phyloP scores from a whole-genome alignment of 92 coral and sea anemone species.

The Zoanthus solanderi region DNA sequence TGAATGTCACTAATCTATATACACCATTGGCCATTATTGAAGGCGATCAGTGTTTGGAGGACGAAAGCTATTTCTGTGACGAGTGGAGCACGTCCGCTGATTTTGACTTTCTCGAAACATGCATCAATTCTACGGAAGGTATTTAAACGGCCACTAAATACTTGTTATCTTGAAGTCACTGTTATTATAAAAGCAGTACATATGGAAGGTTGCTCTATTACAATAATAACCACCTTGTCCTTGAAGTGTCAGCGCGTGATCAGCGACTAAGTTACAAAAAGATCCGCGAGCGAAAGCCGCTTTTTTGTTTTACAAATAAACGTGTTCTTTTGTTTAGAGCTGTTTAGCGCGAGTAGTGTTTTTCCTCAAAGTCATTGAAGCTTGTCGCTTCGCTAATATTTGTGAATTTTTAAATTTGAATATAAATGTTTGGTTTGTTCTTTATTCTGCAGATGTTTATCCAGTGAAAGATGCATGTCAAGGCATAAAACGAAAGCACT shows the following conservation, averaged over 20 bases:
- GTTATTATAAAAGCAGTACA: conserved; percentile 34
- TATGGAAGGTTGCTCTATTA: conserved; percentile 32
- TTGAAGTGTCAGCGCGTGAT: conserved; percentile 44
- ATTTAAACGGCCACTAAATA: conserved; percentile 56
- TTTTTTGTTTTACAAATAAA: conserved; percentile 19
- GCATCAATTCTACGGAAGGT: conserved; percentile 78
- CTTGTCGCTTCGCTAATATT: conserved; percentile 39
- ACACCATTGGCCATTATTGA: conserved; percentile 69
- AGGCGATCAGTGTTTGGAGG: conserved; percentile 92
- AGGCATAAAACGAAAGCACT: conserved; percentile 71
- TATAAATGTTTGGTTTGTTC: conserved; percentile 56
- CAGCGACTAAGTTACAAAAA: conserved; percentile 6
- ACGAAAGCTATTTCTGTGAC: conserved; percentile 82
- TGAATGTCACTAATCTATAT: conserved; percentile 75
- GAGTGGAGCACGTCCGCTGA: conserved; percentile 93
- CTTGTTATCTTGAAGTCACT: conserved; percentile 23
- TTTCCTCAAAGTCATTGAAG: conserved; percentile 43
- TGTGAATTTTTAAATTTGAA: conserved; percentile 37
- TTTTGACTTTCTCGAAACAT: conserved; percentile 80
- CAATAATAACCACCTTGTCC: conserved; percentile 38
- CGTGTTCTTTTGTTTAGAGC: conserved; percentile 41
- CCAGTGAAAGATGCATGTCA: conserved; percentile 61
- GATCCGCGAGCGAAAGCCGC: conserved; percentile 23
- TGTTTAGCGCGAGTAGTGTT: conserved; percentile 31
- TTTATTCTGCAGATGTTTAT: conserved; percentile 69